Evolutionary conservation across 2,797 vertebrate species (phyloP).

Genomic region (Helicolenus hilgendorfi): DNA sequence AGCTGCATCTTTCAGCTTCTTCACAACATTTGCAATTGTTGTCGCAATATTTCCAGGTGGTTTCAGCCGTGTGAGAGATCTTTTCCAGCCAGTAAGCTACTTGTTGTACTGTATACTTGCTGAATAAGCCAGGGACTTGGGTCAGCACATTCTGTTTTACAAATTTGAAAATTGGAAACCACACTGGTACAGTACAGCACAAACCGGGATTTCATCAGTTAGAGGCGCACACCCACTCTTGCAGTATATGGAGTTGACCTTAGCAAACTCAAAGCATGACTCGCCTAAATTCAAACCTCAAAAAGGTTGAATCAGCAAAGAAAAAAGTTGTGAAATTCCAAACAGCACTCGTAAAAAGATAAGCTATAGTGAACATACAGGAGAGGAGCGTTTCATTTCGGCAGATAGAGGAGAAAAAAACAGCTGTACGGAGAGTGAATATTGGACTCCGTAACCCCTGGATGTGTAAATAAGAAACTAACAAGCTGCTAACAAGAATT

Average conservation of each 20-base stretch:
- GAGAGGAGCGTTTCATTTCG: background rate
- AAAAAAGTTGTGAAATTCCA: background rate
- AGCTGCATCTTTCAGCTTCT: background rate
- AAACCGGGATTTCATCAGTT: background rate
- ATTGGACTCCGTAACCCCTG: background rate
- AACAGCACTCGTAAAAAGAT: background rate
- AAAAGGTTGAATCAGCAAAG: background rate
- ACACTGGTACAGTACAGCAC: background rate
- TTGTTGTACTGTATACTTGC: background rate
- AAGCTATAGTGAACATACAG: background rate
- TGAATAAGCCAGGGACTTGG: background rate
- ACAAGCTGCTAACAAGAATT: background rate
- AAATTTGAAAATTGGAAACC: background rate
- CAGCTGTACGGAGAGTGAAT: background rate
- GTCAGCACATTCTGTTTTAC: background rate
- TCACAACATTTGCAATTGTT: background rate
- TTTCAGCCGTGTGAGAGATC: background rate
- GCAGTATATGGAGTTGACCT: background rate
- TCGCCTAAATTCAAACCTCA: background rate
- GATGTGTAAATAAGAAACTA: background rate
- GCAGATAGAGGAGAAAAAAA: background rate
- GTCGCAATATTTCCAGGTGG: background rate
- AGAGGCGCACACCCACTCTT: background rate
- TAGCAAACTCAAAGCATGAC: background rate
- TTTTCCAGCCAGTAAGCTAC: background rate